Evolutionary conservation across 1,140 invertebrate genomes (phyloP).

Genomic region (Notospermus geniculatus): DNA sequence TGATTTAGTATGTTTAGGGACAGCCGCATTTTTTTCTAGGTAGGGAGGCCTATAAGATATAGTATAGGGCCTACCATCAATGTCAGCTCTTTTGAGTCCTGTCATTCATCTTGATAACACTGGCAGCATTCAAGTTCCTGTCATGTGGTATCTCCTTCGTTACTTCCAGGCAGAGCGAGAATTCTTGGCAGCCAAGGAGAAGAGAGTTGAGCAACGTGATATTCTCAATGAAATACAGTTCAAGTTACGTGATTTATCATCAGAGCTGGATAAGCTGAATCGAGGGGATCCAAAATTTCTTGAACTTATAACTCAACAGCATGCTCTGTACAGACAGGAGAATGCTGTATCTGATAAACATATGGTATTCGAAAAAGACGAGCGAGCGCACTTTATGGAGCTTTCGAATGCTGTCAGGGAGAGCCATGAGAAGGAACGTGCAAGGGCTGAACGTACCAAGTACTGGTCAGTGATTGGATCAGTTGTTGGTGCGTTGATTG

Average conservation of each 20-base stretch:
- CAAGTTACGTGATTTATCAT: conserved; percentile 65
- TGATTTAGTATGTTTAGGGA: too few relatives aligned
- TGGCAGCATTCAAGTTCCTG: too few relatives aligned
- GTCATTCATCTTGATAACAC: too few relatives aligned
- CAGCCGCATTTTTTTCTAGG: too few relatives aligned
- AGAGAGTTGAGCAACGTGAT: conserved; percentile 61
- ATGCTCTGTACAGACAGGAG: conserved; percentile 54
- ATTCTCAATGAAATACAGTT: conserved; percentile 62
- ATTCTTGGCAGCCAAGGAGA: conserved; percentile 65
- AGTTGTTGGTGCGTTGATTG: conserved; percentile 67
- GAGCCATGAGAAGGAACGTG: conserved; percentile 71
- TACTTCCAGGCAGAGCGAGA: conserved; percentile 61
- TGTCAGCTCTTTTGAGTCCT: too few relatives aligned
- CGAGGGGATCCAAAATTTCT: conserved; percentile 70
- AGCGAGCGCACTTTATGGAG: conserved; percentile 66
- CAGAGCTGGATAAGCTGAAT: conserved; percentile 68
- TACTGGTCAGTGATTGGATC: conserved; percentile 76
- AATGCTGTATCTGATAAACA: conserved; percentile 46
- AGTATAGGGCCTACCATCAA: too few relatives aligned
- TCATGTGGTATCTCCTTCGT: too few relatives aligned
- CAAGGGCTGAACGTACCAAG: conserved; percentile 72
- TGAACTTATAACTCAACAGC: conserved; percentile 60
- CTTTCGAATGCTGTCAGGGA: conserved; percentile 69
- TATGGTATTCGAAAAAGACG: conserved; percentile 54
- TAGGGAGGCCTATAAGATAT: too few relatives aligned